Conservation (phyloP, 2,797 vertebrate species). For the Sorex maritimensis region DNA sequence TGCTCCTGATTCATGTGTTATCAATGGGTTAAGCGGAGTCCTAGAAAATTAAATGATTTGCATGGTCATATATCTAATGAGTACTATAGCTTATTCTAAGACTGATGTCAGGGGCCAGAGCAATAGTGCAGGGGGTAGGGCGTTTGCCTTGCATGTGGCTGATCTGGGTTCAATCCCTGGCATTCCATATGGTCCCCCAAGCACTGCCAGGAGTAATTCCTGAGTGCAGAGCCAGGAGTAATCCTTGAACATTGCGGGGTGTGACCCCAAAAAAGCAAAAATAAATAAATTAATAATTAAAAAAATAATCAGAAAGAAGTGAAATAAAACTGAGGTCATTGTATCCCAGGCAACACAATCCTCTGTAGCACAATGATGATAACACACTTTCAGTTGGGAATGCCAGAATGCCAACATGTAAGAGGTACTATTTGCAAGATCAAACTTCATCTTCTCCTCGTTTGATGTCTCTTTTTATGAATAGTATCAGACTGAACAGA, state of each 20-base stretch:
- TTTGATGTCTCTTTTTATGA: background rate
- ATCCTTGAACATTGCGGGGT: no score
- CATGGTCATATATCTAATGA: background rate
- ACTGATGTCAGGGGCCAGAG: no score
- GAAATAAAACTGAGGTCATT: background rate
- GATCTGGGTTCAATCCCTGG: no score
- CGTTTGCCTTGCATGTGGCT: no score
- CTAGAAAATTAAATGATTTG: slow-evolving; percentile 6
- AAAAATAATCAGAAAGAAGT: no score
- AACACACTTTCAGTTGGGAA: background rate
- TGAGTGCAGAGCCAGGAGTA: no score
- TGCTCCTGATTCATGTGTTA: background rate
- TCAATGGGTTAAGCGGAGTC: background rate
- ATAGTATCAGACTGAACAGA: background rate
- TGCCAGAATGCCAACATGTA: background rate
- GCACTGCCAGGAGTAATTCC: no score
- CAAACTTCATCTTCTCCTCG: background rate
- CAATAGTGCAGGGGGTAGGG: no score
- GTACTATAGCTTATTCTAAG: background rate
- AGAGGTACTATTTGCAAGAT: slow-evolving; percentile 12
- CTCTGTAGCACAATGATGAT: background rate
- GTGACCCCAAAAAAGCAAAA: no score
- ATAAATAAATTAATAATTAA: no score
- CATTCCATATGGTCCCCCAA: no score
- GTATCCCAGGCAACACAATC: no score